Base-by-base conservation (phyloP, 53 echinoderm and acorn worm species). In the Luidia sarsii region DNA sequence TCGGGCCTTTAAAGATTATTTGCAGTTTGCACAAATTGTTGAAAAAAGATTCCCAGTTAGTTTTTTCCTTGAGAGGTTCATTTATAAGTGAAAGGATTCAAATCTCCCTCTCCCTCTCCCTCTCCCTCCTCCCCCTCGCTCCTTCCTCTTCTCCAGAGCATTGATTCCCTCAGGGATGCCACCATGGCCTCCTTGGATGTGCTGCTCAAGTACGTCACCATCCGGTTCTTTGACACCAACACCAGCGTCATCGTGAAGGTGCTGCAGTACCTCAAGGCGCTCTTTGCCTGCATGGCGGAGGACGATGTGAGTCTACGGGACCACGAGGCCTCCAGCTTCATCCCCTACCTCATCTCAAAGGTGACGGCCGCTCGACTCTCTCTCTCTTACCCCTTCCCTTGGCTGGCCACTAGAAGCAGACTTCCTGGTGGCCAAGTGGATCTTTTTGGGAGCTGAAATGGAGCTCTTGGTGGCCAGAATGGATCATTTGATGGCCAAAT, bases 221-320 rank as follows among this genome's bases (percentile, higher is more conserved):
- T 95, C 35, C 68, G 95, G 23, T 95, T 95, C 86, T 92, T 92
- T 66, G 95, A 95, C 49, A 95, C 95, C 53, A 95, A 95, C 84
- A 95, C 92, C 60, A 82, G 87, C 49, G 85, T 95, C 19, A 85
- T 74, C 56, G 62, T 95, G 10, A 95, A 95, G 90, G 64, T 67
- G 18, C 51, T 92, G 53, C 92, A 95, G 45, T 95, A 90, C 81
- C 83, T 95, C 5, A 70, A 80, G 60, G 75, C 68, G 9, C 39
- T 89, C 60, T 95, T 95, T 57, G 67, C 87, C 9, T 67, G 85
- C 88, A 86, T 95, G 25, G 87, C 90, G 10, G 87, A 72, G 14
- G 88, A 90, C 4, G 92, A 95, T 50, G 87, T 85, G 66, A 90
- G 70, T 50, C 85, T 95, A 25, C 56, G 74, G 33, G 95, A 95